Evolutionary conservation across 1,140 invertebrate species (phyloP), one percentile per base, ranked within the genome.

Genomic region (Drosophila lowei): DNA sequence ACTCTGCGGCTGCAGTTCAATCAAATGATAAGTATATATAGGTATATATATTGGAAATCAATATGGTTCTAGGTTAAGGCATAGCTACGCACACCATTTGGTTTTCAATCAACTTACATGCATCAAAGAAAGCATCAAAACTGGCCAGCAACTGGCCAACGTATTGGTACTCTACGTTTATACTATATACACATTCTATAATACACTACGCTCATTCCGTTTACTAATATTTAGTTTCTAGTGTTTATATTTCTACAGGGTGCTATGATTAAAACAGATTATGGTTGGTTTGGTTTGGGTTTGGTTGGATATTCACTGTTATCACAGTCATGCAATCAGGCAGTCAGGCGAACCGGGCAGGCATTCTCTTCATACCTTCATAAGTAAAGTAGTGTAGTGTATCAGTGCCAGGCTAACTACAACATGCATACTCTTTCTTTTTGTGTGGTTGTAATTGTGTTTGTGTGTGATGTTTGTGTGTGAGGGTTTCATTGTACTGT

Each of bases 251-350:
- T 48, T 59, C 61, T 71, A 64, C 56, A 41, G 34, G 63, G 66
- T 70, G 66, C 66, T 70, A 68, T 28, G 49, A 56, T 54, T 67
- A 56, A 34, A 68, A 42, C 42, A n/a, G 34, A 38, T 68, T 68
- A 68, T 11, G 30, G 23, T 18, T 18, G 18, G 23, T 23, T 25
- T 25, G 23, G 4, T 25, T 25, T 25, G 5, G 30, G 9, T 48
- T 56, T 28, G 21, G 23, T 21, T 38, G 44, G 53, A 55, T 48
- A 70, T 28, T 13, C 60, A 61, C 60, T 65, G 38, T 71, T 62
- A 61, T 66, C 63, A 77, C 77, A 75, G 54, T 52, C 78, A 88
- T 77, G 78, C 81, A 86, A 62, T 88, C 78, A 70, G 81, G 81
- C 77, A 81, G 50, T 62, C 73, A 77, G 73, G 72, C 73, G 76